Evolutionary conservation across 1,140 invertebrate genomes (phyloP).

Genomic region (Zaprionus kolodkinae): DNA sequence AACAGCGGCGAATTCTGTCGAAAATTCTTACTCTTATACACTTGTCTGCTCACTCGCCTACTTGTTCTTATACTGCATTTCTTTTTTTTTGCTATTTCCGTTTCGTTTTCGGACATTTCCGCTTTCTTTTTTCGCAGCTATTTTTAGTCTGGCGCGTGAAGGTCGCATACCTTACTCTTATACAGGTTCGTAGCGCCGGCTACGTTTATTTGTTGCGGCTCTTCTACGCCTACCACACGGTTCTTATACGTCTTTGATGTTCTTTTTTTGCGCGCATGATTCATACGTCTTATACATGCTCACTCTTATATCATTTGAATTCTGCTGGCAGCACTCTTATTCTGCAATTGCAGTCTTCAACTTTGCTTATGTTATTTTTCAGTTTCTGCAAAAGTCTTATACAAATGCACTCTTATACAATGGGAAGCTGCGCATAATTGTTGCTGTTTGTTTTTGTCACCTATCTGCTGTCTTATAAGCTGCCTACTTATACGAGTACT

Average conservation of each 20-base stretch:
- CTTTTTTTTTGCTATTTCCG: not conserved
- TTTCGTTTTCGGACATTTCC: not conserved
- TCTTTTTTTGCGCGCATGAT: not conserved
- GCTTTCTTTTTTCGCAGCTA: not conserved
- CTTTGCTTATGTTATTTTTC: no score
- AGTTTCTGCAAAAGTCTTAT: not conserved
- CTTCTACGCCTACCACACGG: not conserved
- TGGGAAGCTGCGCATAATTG: no score
- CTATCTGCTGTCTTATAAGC: not conserved
- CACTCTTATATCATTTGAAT: no score
- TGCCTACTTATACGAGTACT: not conserved
- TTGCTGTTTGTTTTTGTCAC: not conserved
- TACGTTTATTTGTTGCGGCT: not conserved
- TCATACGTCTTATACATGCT: not conserved
- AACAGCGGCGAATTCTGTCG: not conserved
- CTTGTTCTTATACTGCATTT: not conserved
- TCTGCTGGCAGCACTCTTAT: not conserved
- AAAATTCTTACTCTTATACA: conserved; percentile 38
- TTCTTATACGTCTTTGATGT: not conserved
- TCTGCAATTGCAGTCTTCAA: not conserved
- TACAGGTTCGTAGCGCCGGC: not conserved
- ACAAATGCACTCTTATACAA: conserved; percentile 1
- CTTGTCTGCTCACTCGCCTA: not conserved
- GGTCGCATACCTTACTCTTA: conserved; percentile 20
- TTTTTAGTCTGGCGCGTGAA: conserved; percentile 10